Conservation (phyloP, 2,797 vertebrate species). For the Acanthopagrus latus region DNA sequence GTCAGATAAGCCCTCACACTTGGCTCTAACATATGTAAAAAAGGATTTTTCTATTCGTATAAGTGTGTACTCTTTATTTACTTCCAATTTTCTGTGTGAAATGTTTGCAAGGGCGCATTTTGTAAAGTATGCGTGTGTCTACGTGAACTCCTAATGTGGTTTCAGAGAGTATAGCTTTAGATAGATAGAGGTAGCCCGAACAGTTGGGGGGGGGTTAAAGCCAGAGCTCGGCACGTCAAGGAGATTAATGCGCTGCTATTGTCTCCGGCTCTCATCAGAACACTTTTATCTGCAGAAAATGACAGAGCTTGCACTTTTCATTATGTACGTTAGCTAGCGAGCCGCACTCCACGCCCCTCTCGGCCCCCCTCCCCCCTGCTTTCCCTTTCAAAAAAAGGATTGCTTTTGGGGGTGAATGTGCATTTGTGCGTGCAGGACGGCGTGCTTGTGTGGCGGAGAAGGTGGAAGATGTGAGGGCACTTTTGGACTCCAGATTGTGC, state of each 20-base stretch:
- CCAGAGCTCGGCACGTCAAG: constrained; percentile 76
- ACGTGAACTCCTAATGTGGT: constrained; percentile 47
- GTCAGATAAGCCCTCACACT: neutral
- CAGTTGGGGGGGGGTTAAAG: constrained; percentile 66
- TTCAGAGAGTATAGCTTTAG: constrained; percentile 44
- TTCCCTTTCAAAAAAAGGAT: constrained; percentile 56
- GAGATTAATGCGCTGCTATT: constrained; percentile 87
- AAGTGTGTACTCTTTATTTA: neutral
- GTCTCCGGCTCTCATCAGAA: constrained; percentile 86
- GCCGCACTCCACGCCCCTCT: constrained; percentile 39
- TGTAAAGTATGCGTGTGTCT: neutral
- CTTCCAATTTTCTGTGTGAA: neutral
- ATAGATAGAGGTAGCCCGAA: constrained; percentile 63
- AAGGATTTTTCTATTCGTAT: neutral
- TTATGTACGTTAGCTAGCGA: constrained; percentile 79
- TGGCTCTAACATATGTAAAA: neutral
- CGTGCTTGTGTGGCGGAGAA: constrained; percentile 23
- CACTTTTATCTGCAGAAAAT: constrained; percentile 87
- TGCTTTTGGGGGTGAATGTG: constrained; percentile 48
- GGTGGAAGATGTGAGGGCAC: neutral
- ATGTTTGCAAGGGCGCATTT: constrained; percentile 12
- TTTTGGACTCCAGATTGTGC: constrained; percentile 1
- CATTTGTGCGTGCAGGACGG: constrained; percentile 9
- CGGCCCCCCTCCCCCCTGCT: constrained; percentile 3
- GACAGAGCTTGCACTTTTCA: constrained; percentile 87